Evolutionary conservation across 2,888 invertebrate genomes (phyloP).

Genomic region (Esperia sulphurella): DNA sequence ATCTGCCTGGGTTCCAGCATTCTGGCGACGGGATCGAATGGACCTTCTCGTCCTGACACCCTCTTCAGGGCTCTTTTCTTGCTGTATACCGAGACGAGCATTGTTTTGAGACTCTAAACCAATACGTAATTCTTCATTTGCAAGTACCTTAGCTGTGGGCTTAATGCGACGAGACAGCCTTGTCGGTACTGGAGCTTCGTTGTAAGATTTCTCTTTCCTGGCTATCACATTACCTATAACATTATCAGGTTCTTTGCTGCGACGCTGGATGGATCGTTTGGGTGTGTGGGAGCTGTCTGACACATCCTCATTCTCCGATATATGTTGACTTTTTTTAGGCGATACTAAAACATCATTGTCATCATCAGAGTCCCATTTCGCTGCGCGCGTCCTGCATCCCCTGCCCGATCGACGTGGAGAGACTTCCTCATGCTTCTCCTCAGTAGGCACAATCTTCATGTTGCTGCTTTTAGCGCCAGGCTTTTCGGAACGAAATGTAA

Average conservation of each 20-base stretch:
- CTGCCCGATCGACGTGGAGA: constrained; percentile 57
- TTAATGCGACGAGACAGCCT: constrained; percentile 78
- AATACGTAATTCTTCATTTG: constrained; percentile 81
- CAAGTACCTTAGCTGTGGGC: constrained; percentile 83
- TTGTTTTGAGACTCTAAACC: constrained; percentile 79
- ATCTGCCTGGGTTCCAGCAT: constrained; percentile 19
- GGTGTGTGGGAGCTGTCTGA: constrained; percentile 57
- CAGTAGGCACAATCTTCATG: constrained; percentile 72
- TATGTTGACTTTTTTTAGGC: constrained; percentile 45
- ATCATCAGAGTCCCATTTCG: constrained; percentile 59
- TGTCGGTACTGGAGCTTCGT: constrained; percentile 57
- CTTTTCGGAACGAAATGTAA: constrained; percentile 82
- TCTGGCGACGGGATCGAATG: constrained; percentile 3
- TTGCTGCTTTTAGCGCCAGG: constrained; percentile 72
- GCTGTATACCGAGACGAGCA: constrained; percentile 65
- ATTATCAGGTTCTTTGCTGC: constrained; percentile 82
- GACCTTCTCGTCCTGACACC: constrained; percentile 59
- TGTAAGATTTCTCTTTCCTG: constrained; percentile 85
- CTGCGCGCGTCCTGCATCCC: constrained; percentile 34
- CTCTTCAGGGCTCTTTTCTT: constrained; percentile 54
- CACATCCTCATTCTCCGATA: constrained; percentile 59
- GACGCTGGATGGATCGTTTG: constrained; percentile 82
- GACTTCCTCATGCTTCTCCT: constrained; percentile 62
- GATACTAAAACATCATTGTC: constrained; percentile 42
- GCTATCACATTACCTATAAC: constrained; percentile 85